Base-by-base conservation (phyloP, 1,140 invertebrate genomes). In the Onthophagus taurus region DNA sequence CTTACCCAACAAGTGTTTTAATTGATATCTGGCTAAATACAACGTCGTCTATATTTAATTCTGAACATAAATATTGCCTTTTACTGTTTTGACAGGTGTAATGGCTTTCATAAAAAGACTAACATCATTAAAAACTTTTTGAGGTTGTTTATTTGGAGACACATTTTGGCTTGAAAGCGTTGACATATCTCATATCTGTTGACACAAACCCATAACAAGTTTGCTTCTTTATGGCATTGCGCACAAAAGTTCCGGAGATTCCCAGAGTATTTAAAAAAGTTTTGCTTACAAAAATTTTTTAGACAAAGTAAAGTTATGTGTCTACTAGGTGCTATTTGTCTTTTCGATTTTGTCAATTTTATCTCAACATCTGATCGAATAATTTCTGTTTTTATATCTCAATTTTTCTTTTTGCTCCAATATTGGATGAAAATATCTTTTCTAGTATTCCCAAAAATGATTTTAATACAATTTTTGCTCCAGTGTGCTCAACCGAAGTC, bases 241-340 rank as follows among this genome's bases (percentile, higher is more conserved):
- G 33, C 33, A 35, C 33, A 35, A 35, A 6, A 18, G 13, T 35
- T 35, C 19, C 33, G 17, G 33, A 35, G 19, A 35, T 35, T 35
- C 14, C 33, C 33, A 35, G 33, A 35, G 33, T 35, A 18, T 35
- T 35, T 35, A 35, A 35, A 16, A 35, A 35, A 35, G 33, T 35
- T 35, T 35, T 35, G 33, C 33, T 18, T 7, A 35, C 33, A 35
- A 18, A 35, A 16, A 35, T 18, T 35, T 35, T 35, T 35, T 35
- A 4, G 6, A 16, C 19, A 5, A 35, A 18, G 13, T 18, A 35
- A 16, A 35, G 17, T 35, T 35, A 35, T 18, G 17, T 35, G 33
- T 35, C 33, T 35, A 18, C 33, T 35, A 18, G 17, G 17, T 35
- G 33, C 33, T 35, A 17, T 35, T 35, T n/a, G 33, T 35, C 33